These are phyloP conservation scores for Nezara viridula DNA, from an alignment of 2,888 invertebrate genomes.

Conservation along the genomic window DNA sequence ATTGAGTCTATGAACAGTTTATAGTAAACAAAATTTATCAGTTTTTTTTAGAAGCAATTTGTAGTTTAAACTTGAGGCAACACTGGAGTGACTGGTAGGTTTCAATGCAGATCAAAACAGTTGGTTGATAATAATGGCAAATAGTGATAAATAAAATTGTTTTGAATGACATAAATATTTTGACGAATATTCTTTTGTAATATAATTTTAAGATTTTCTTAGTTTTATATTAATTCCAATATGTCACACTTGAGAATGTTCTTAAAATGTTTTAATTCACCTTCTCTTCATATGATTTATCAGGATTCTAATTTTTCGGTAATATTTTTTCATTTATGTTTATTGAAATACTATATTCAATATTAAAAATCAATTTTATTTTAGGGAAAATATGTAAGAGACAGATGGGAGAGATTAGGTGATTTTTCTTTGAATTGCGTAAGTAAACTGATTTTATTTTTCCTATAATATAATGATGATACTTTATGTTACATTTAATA, in stretches of 20 bases:
- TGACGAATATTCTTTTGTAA: not conserved
- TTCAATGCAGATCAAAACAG: conserved; percentile 32
- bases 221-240: not conserved
- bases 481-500: not conserved
- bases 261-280: conserved; percentile 56
- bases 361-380: conserved; percentile 28
- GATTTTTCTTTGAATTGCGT: conserved; percentile 55
- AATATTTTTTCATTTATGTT: not conserved
- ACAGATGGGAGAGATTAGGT: conserved; percentile 59
- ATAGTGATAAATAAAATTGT: not conserved
- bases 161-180: not conserved
- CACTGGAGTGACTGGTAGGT: conserved; percentile 33
- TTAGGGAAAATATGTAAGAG: conserved; percentile 54
- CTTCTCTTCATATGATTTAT: conserved; percentile 53
- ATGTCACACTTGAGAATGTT: conserved; percentile 53
- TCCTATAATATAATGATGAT: conserved; percentile 52
- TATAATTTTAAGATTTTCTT: not conserved
- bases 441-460: conserved; percentile 52
- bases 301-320: not conserved
- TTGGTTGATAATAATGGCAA: not conserved
- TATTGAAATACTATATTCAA: not conserved
- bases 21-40: no score
- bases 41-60: not conserved
- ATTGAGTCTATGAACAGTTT: no score
- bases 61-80: not conserved